Evolutionary conservation across 2,888 invertebrate genomes (phyloP).

Genomic region (Sesia apiformis): DNA sequence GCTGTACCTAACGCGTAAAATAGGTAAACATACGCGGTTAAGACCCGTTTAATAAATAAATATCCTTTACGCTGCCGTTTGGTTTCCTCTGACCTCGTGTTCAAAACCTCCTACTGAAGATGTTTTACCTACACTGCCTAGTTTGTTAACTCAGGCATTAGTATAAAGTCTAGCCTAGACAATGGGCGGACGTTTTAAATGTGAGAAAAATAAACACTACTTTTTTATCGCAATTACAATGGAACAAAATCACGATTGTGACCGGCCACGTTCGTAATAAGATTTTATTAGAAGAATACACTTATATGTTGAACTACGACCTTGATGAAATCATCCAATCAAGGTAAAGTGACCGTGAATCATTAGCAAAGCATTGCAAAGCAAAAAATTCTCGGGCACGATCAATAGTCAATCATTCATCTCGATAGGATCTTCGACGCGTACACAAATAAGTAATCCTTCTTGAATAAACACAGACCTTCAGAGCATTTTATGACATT

Average conservation of each 20-base stretch:
- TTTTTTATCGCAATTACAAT: conserved; percentile 7
- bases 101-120: conserved; percentile 14
- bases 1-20: too few relatives aligned
- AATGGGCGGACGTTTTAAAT: conserved; percentile 57
- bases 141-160: background rate
- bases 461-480: conserved; percentile 9
- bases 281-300: background rate
- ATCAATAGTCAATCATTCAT: conserved; percentile 12
- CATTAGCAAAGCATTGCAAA: conserved; percentile 21
- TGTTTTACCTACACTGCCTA: background rate
- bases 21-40: too few relatives aligned
- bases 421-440: conserved; percentile 5
- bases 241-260: background rate
- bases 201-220: conserved; percentile 39
- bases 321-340: conserved; percentile 36
- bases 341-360: conserved; percentile 38
- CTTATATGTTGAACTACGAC: conserved; percentile 15
- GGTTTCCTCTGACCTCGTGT: conserved; percentile 33
- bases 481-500: conserved; percentile 5
- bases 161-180: conserved; percentile 25
- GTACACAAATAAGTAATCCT: conserved; percentile 4
- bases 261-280: background rate
- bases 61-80: conserved; percentile 1
- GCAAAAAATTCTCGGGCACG: conserved; percentile 34
- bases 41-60: background rate